These are phyloP conservation scores for Fistularia tabacaria DNA, from an alignment of 2,797 vertebrate species.

Conservation along the genomic window DNA sequence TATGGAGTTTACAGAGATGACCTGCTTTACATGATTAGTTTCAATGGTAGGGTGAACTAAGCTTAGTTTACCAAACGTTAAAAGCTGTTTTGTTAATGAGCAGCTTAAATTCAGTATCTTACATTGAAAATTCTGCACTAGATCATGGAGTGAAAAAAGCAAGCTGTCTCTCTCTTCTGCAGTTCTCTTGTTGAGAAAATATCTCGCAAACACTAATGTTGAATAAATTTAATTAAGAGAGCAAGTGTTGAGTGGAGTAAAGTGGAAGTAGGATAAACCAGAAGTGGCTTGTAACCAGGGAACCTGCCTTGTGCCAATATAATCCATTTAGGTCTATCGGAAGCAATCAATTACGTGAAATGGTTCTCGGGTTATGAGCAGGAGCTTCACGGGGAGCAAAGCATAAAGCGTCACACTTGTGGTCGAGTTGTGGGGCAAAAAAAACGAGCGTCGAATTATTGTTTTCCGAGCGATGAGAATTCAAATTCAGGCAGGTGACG, in stretches of 20 bases:
- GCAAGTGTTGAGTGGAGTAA: conserved; percentile 14
- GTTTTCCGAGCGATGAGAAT: conserved; percentile 18
- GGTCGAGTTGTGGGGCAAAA: neutral
- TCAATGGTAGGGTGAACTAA: conserved; percentile 21
- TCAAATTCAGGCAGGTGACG: conserved; percentile 41
- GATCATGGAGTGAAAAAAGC: conserved; percentile 28
- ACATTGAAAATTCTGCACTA: conserved; percentile 15
- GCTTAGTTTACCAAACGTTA: conserved; percentile 15
- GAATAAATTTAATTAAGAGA: conserved; percentile 34
- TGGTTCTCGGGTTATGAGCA: conserved; percentile 17
- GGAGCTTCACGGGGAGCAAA: no score
- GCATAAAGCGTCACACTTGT: no score
- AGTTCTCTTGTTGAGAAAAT: conserved; percentile 21
- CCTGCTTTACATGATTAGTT: conserved; percentile 29
- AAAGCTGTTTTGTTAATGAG: conserved; percentile 20
- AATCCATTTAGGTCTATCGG: conserved; percentile 43
- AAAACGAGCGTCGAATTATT: conserved; percentile 21
- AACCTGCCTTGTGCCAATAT: conserved; percentile 28
- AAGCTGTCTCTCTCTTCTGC: conserved; percentile 18
- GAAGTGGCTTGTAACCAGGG: conserved; percentile 29
- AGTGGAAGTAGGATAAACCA: neutral
- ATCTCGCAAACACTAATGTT: conserved; percentile 13
- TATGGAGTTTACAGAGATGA: conserved; percentile 17
- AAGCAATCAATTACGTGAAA: conserved; percentile 37
- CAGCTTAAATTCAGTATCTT: conserved; percentile 28